Percentiles rank a stretch among this genome's conserved stretches.
Evolutionary conservation across 1,140 invertebrate species (phyloP).

Genomic region (Pteromalus puparum): DNA sequence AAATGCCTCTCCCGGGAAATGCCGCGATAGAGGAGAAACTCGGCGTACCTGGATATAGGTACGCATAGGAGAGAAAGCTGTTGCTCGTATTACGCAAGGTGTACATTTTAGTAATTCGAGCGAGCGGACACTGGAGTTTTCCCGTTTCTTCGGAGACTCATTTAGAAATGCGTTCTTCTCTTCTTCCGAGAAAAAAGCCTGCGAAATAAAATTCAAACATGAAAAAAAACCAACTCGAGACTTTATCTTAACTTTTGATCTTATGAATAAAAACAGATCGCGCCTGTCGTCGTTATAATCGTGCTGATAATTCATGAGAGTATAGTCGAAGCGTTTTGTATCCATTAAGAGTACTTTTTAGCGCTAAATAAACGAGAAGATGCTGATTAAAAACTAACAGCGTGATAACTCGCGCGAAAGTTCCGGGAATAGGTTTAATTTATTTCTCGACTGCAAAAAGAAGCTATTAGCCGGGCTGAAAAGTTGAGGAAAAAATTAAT

Average conservation of each 20-base stretch:
- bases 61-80: too few species aligned
- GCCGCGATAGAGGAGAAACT: not conserved
- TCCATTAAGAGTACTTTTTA: not conserved
- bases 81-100: not conserved
- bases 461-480: not conserved
- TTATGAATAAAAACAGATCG: not conserved
- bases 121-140: not conserved
- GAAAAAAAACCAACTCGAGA: not conserved
- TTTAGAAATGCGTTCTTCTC: not conserved
- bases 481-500: not conserved
- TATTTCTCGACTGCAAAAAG: not conserved
- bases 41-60: too few species aligned
- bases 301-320: not conserved
- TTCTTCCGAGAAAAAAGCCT: not conserved
- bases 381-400: conserved; percentile 6
- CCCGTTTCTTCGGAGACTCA: not conserved
- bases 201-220: not conserved
- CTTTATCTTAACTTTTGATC: not conserved
- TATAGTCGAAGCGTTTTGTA: not conserved
- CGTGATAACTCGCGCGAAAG: not conserved
- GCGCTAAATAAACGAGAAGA: not conserved
- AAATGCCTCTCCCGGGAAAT: conserved; percentile 13
- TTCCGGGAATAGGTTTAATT: not conserved
- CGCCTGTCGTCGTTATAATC: not conserved
- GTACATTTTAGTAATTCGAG: not conserved